Conservation (phyloP, 2,113 vertebrate species). For the Tyrannus savana region DNA sequence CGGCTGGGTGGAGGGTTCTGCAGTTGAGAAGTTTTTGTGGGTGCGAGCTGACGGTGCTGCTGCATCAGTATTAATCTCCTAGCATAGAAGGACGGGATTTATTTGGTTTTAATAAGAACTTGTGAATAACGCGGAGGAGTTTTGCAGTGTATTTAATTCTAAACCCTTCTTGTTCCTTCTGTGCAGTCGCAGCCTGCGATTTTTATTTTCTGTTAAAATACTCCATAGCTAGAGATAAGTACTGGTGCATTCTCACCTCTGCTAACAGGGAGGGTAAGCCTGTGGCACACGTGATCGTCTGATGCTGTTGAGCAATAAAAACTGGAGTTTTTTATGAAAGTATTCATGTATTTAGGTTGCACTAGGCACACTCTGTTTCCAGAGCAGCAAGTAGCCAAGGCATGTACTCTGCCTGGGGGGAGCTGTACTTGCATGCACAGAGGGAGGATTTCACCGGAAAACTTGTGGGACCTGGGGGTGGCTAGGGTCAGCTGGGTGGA, state of each 20-base stretch:
- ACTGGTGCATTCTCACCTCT: neutral
- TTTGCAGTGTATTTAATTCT: neutral
- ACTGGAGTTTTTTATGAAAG: neutral
- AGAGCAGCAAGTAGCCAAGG: neutral
- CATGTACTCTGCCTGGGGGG: neutral
- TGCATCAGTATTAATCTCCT: neutral
- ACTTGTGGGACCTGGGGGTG: neutral
- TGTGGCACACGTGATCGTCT: neutral
- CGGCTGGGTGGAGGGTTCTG: neutral
- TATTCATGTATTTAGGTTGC: neutral
- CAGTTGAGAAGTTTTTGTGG: neutral
- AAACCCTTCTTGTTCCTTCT: neutral
- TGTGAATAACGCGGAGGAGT: neutral
- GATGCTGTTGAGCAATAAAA: neutral
- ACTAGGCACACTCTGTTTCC: neutral
- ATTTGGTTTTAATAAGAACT: neutral
- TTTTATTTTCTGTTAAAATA: neutral
- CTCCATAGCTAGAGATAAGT: neutral
- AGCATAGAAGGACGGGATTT: accelerated
- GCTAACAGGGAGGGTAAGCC: neutral
- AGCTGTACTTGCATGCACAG: neutral
- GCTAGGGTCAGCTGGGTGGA: neutral
- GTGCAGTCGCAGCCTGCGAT: neutral
- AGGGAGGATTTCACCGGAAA: neutral
- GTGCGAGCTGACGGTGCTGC: neutral